Evolutionary conservation across 2,113 vertebrate species (phyloP).

Genomic region (Clarias magur): DNA sequence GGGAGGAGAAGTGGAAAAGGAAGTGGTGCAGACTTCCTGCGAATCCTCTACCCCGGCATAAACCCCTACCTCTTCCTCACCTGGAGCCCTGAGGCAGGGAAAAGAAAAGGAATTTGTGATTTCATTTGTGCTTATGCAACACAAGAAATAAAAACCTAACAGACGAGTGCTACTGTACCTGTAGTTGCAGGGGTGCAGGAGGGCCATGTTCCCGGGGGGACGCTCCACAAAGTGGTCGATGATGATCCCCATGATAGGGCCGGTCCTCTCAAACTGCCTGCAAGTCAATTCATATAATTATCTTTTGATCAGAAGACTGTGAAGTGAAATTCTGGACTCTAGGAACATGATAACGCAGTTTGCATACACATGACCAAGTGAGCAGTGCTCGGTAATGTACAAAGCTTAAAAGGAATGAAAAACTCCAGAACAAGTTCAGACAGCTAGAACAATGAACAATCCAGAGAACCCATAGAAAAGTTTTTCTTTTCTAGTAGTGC

Average conservation of each 20-base stretch:
- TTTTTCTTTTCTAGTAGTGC: background rate
- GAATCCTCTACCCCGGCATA: constrained; percentile 91
- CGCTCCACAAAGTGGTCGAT: constrained; percentile 98
- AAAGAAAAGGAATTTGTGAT: background rate
- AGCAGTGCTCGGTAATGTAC: background rate
- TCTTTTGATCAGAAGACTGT: background rate
- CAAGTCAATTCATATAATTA: constrained; percentile 2
- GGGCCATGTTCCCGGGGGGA: constrained; percentile 86
- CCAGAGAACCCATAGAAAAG: background rate
- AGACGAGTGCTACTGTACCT: constrained; percentile 73
- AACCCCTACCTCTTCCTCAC: constrained; percentile 79
- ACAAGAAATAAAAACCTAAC: background rate
- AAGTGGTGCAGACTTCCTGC: constrained; percentile 96
- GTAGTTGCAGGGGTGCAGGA: constrained; percentile 96
- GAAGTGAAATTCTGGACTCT: background rate
- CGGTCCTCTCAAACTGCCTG: constrained; percentile 95
- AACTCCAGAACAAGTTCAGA: background rate
- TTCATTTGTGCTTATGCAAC: background rate
- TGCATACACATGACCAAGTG: background rate
- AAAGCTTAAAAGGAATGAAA: background rate
- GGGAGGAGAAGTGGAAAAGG: constrained; percentile 97
- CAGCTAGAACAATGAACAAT: background rate
- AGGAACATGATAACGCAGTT: background rate
- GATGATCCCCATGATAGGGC: constrained; percentile 98
- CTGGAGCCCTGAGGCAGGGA: constrained; percentile 67